Evolutionary conservation across 2,888 invertebrate genomes (phyloP).

Genomic region (Petrolisthes cinctipes): DNA sequence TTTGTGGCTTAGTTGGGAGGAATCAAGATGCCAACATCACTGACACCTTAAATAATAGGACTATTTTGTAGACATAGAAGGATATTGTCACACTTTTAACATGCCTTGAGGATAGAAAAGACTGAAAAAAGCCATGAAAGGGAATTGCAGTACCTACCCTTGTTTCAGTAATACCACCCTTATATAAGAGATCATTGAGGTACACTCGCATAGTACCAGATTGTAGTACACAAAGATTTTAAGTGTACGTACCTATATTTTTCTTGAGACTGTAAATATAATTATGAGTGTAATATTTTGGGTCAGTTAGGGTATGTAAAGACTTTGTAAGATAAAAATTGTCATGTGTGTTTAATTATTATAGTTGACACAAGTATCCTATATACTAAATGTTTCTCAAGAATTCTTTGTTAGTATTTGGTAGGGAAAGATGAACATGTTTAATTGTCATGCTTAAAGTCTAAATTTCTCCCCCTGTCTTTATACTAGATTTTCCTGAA

Average conservation of each 20-base stretch:
- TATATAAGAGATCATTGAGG: slow-evolving; percentile 50
- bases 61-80: no score
- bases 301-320: slow-evolving; percentile 62
- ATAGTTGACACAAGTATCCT: slow-evolving; percentile 53
- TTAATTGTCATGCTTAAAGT: slow-evolving; percentile 59
- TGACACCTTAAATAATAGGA: no score
- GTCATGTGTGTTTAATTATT: slow-evolving; percentile 50
- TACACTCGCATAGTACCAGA: slow-evolving; percentile 46
- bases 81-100: no score
- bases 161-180: not conserved
- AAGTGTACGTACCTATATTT: slow-evolving; percentile 62
- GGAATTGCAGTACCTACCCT: no score
- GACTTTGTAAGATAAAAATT: slow-evolving; percentile 60
- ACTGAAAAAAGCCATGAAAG: no score
- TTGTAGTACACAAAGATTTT: slow-evolving; percentile 59
- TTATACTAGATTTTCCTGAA: slow-evolving; percentile 54
- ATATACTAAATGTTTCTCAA: slow-evolving; percentile 56
- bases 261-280: slow-evolving; percentile 62
- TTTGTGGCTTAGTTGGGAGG: no score
- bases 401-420: slow-evolving; percentile 59
- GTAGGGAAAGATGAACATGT: slow-evolving; percentile 55
- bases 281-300: slow-evolving; percentile 63
- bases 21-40: no score
- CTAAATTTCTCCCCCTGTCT: slow-evolving; percentile 55
- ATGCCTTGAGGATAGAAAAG: no score